A percentile compares a stretch with the other conserved stretches of the same genome.
Conservation (phyloP, 2,888 invertebrate genomes). For the Plagiodera versicolora region DNA sequence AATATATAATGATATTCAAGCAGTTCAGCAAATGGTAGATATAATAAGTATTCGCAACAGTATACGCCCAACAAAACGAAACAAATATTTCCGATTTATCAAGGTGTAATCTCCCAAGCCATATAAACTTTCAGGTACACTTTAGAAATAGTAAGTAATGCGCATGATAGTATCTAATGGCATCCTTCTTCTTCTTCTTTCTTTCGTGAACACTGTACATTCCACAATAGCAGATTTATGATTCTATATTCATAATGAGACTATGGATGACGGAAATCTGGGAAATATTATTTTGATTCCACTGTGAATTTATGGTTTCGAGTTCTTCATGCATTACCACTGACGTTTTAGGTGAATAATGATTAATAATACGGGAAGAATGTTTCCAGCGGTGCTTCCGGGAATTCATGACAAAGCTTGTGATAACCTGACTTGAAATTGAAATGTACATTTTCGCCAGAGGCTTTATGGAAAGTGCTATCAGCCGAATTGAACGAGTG, state of each 20-base stretch:
- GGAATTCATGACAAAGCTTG: slow-evolving; percentile 19
- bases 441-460: too few species aligned
- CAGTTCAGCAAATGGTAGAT: slow-evolving; percentile 8
- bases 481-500: too few species aligned
- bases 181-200: slow-evolving; percentile 26
- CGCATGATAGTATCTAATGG: slow-evolving; percentile 24
- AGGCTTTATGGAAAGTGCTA: too few species aligned
- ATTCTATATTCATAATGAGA: slow-evolving; percentile 45
- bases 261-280: slow-evolving; percentile 46
- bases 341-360: slow-evolving; percentile 31
- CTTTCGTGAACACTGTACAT: slow-evolving; percentile 31
- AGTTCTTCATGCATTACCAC: slow-evolving; percentile 28
- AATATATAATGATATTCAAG: slow-evolving; percentile 9
- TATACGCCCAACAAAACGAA: slow-evolving; percentile 3
- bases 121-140: slow-evolving; percentile 34
- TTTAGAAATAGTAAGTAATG: slow-evolving; percentile 31
- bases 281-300: slow-evolving; percentile 36
- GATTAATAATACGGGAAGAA: slow-evolving; percentile 31
- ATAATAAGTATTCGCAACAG: slow-evolving; percentile 1
- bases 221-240: slow-evolving; percentile 45
- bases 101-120: slow-evolving; percentile 33
- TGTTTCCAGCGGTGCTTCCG: slow-evolving; percentile 25
- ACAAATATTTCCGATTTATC: slow-evolving; percentile 34
- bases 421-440: background rate
- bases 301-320: slow-evolving; percentile 33